phyloP scores from a whole-genome alignment of 92 coral and sea anemone genomes.

The Porites cylindrica region DNA sequence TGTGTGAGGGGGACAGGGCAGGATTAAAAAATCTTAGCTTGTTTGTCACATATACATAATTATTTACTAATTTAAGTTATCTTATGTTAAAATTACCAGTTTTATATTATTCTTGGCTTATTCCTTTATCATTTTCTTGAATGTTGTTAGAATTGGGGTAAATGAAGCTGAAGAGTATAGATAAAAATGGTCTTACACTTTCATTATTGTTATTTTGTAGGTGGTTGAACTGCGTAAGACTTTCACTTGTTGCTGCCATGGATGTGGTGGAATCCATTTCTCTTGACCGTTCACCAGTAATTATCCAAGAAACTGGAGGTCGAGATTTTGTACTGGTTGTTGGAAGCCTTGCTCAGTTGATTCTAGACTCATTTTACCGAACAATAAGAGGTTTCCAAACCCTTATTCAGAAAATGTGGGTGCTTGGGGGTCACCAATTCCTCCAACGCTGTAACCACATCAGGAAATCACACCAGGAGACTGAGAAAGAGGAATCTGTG shows the following conservation, averaged over 20 bases:
- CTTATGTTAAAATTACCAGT: too few species aligned
- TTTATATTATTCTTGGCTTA: too few species aligned
- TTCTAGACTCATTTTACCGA: conserved; percentile 90
- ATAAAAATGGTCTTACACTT: not conserved
- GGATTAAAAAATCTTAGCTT: too few species aligned
- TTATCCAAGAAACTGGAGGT: conserved; percentile 89
- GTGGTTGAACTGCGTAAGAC: conserved; percentile 79
- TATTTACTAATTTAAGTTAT: too few species aligned
- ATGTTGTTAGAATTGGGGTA: not conserved
- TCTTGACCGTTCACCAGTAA: conserved; percentile 86
- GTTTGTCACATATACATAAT: too few species aligned
- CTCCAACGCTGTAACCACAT: conserved; percentile 89
- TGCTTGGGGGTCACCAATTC: conserved; percentile 97
- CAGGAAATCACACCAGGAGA: conserved; percentile 59
- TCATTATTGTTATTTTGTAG: conserved; percentile 36
- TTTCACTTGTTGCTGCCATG: conserved; percentile 84
- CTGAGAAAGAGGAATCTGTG: conserved; percentile 79
- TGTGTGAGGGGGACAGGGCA: too few species aligned
- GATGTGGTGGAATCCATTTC: conserved; percentile 86
- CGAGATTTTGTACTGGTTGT: conserved; percentile 92
- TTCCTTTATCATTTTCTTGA: not conserved
- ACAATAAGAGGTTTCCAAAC: conserved; percentile 97
- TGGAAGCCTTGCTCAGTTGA: conserved; percentile 88
- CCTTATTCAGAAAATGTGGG: conserved; percentile 98
- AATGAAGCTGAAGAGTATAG: not conserved